Evolutionary conservation across 2,888 invertebrate genomes (phyloP), one percentile per base, ranked within the genome.

Genomic region (Ophioninae sp.): DNA sequence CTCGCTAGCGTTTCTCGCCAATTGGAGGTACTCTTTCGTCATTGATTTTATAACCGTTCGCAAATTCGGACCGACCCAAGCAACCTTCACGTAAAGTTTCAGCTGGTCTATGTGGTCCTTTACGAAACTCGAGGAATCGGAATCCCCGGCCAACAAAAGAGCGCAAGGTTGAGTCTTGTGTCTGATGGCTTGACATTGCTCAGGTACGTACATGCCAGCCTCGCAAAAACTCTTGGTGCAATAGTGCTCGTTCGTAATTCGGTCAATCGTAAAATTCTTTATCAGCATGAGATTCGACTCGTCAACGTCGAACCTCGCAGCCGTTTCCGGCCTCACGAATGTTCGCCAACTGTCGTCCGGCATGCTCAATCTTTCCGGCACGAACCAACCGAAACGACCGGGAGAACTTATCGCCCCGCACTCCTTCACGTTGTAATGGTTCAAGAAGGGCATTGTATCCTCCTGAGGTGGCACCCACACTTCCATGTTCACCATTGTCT

Each of bases 11-110:
- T 87, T 85, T 8, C 44, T 77, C 0, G 79, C 20, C 0, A 67
- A 3, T 44, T 86, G 72, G 44, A 83, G 75, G 81, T 93, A 93
- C 56, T 89, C 87, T 1, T 90, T 86, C 23, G 91, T 92, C n/a
- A 95, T 86, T 10, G 89, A 86, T 17, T 91, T 89, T 0, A 94
- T 90, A 0, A 93, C 93, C 6, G 90, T 83, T 77, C 91, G 92
- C 67, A 96, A 93, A 85, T 95, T 93, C 0, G 93, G 90, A 0
- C 96, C 96, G 17, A 97, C 92, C 96, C 96, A 97, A 6, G 95
- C 93, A 0, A 97, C 95, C 89, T 95, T 95, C 0, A 96, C 95
- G 84, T 94, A 94, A 17, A 96, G 93, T 51, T 94, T 93, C 74
- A 95, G 93, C 78, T 94, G 93, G 13, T 94, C 91, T 61, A 97